A percentile compares a stretch with the other conserved stretches of the same genome.
phyloP scores from a whole-genome alignment of 2,888 invertebrate genomes.

The Catocala sponsa region DNA sequence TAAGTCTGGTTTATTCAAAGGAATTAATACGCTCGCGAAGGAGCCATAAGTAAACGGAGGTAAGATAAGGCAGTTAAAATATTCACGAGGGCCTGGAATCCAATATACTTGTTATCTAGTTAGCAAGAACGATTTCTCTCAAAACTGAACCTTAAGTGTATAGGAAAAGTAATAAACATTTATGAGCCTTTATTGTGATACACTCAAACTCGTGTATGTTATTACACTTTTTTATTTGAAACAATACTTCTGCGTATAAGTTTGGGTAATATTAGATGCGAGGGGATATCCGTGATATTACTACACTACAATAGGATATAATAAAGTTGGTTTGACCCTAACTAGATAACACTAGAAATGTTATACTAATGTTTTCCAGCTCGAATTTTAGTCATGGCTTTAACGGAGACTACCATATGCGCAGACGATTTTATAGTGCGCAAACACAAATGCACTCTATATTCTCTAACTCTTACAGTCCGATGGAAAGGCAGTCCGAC shows the following conservation, averaged over 20 bases:
- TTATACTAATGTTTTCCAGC: too few species aligned
- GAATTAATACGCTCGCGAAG: slow-evolving; percentile 60
- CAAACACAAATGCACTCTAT: too few species aligned
- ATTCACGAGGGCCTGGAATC: slow-evolving; percentile 59
- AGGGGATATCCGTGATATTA: background rate
- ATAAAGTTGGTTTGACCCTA: too few species aligned
- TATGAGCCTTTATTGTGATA: slow-evolving; percentile 16
- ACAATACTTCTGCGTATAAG: slow-evolving; percentile 1
- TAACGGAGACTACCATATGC: too few species aligned
- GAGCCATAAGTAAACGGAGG: slow-evolving; percentile 57
- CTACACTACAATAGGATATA: too few species aligned
- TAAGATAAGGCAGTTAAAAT: slow-evolving; percentile 62
- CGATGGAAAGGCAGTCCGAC: too few species aligned
- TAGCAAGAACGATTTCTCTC: slow-evolving; percentile 38
- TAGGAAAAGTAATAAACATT: slow-evolving; percentile 21
- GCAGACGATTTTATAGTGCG: too few species aligned
- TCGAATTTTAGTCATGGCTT: too few species aligned
- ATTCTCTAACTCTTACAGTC: too few species aligned
- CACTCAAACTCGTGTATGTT: slow-evolving; percentile 11
- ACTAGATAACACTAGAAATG: too few species aligned
- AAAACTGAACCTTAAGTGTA: slow-evolving; percentile 28
- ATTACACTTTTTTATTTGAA: slow-evolving; percentile 6
- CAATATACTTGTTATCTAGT: slow-evolving; percentile 62
- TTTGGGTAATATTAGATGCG: background rate
- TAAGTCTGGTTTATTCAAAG: slow-evolving; percentile 59